A percentile compares a stretch with the other conserved stretches of the same genome.
phyloP scores from a whole-genome alignment of 2,888 invertebrate genomes.

The Acanthosepion lycidas region DNA sequence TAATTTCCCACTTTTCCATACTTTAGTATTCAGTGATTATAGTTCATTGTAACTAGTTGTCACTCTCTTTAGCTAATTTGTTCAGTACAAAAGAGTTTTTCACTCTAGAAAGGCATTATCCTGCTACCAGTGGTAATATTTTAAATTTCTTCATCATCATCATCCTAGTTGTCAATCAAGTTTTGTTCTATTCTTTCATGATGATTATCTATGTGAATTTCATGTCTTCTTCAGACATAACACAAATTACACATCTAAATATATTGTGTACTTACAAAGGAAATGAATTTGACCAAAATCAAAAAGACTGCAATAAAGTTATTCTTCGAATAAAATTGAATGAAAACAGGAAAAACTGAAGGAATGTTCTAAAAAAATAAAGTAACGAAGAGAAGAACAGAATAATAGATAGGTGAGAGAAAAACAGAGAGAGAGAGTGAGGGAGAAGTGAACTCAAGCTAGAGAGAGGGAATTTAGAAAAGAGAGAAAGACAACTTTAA shows the following conservation, averaged over 20 bases:
- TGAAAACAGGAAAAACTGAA: background rate
- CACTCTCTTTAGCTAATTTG: no score
- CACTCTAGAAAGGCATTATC: no score
- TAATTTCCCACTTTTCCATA: no score
- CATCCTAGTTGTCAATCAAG: no score
- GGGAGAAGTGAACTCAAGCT: background rate
- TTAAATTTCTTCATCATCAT: no score
- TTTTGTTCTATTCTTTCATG: no score
- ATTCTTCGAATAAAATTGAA: background rate
- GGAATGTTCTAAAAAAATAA: background rate
- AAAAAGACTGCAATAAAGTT: background rate
- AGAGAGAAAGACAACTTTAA: slow-evolving; percentile 51
- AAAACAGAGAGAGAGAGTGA: background rate
- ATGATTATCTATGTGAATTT: background rate
- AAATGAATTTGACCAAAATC: background rate
- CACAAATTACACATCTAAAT: background rate
- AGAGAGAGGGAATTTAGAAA: background rate
- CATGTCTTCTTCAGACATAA: background rate
- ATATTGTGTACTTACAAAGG: no score
- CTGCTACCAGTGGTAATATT: no score
- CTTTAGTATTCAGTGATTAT: no score
- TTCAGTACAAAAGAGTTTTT: no score
- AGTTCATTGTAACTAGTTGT: no score
- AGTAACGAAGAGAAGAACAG: background rate
- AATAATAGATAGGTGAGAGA: background rate